Percentiles rank a stretch among this genome's conserved stretches.
phyloP scores from a whole-genome alignment of 2,113 vertebrate genomes.

The Trogon melanurus region DNA sequence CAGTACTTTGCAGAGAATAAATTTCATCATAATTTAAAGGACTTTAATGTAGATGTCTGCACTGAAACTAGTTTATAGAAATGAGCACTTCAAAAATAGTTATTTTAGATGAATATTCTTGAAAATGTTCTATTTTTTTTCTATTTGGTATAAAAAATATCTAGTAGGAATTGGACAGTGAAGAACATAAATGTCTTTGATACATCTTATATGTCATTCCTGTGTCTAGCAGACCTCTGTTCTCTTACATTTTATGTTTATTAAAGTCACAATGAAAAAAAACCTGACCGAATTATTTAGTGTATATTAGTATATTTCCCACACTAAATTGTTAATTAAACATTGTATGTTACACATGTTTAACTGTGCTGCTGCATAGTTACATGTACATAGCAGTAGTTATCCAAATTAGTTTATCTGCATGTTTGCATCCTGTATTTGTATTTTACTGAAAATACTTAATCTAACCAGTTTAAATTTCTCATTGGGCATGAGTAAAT shows the following conservation, averaged over 20 bases:
- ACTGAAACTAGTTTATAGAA: neutral
- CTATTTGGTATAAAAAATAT: neutral
- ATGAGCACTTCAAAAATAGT: neutral
- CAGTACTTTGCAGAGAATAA: neutral
- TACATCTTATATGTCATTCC: neutral
- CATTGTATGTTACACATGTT: neutral
- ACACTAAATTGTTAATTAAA: neutral
- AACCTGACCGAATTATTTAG: neutral
- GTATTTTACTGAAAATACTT: conserved; percentile 1
- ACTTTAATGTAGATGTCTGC: neutral
- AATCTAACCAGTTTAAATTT: neutral
- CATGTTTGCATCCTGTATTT: neutral
- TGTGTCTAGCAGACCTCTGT: neutral
- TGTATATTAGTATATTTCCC: neutral
- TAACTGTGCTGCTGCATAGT: neutral
- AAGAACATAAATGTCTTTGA: neutral
- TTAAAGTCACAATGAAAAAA: neutral
- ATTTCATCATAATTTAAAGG: neutral
- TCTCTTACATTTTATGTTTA: neutral
- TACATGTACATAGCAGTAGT: neutral
- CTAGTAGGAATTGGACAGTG: neutral
- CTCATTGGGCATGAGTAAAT: neutral
- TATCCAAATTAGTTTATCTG: neutral
- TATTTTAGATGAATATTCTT: neutral
- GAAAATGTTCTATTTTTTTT: neutral